Percentiles rank a stretch among this genome's conserved stretches.
phyloP scores from a whole-genome alignment of 2,113 vertebrate genomes.

The Lophius piscatorius region DNA sequence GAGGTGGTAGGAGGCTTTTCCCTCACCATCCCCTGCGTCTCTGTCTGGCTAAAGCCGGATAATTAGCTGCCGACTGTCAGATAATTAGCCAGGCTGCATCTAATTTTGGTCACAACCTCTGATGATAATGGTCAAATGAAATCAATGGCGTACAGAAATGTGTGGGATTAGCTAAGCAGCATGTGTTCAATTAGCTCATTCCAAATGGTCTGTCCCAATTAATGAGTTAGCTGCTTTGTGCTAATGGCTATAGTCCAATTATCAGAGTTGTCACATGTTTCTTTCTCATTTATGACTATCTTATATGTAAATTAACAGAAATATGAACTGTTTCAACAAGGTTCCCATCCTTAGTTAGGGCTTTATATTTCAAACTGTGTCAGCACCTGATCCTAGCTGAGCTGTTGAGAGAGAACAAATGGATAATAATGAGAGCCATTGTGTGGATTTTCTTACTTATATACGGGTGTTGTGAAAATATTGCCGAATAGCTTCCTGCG shows the following conservation, averaged over 20 bases:
- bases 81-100: slow-evolving; percentile 75
- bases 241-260: slow-evolving; percentile 40
- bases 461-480: slow-evolving; percentile 49
- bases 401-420: slow-evolving; percentile 38
- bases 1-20: slow-evolving; percentile 31
- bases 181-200: slow-evolving; percentile 64
- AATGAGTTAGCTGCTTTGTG: slow-evolving; percentile 45
- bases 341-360: slow-evolving; percentile 14
- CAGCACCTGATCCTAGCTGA: slow-evolving; percentile 19
- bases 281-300: slow-evolving; percentile 27
- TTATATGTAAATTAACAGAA: slow-evolving; percentile 4
- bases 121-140: slow-evolving; percentile 75
- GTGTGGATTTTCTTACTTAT: slow-evolving; percentile 27
- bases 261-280: slow-evolving; percentile 25
- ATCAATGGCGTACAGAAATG: slow-evolving; percentile 68
- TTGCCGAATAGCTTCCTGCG: slow-evolving; percentile 44
- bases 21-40: slow-evolving; percentile 21
- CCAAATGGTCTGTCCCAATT: slow-evolving; percentile 51
- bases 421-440: slow-evolving; percentile 48
- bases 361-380: slow-evolving; percentile 41
- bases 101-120: slow-evolving; percentile 76
- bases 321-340: background rate
- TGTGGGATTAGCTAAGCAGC: slow-evolving; percentile 67
- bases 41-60: slow-evolving; percentile 50
- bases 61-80: slow-evolving; percentile 76